Evolutionary conservation across 2,113 vertebrate species (phyloP).

Genomic region (Speoplatyrhinus poulsoni): DNA sequence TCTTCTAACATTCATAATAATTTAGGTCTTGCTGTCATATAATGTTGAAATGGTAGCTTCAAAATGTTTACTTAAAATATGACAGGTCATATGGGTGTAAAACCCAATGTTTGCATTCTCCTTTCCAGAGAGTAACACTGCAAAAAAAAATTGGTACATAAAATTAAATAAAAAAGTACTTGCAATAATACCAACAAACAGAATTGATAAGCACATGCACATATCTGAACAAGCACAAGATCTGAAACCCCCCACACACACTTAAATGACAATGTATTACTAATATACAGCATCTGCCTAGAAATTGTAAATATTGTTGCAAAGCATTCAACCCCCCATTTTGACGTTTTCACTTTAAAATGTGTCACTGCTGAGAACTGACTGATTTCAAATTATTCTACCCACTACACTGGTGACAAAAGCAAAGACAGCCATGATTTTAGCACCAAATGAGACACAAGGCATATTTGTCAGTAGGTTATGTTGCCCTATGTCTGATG

Average conservation of each 20-base stretch:
- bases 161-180: too few relatives aligned
- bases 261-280: not conserved
- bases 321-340: not conserved
- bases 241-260: not conserved
- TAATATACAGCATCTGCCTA: not conserved
- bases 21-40: not conserved
- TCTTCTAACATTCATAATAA: constrained; percentile 14
- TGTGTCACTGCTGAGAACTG: not conserved
- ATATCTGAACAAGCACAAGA: not conserved
- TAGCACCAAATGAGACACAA: constrained; percentile 1
- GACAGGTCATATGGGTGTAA: not conserved
- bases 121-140: not conserved
- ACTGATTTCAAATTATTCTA: constrained; percentile 2
- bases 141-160: not conserved
- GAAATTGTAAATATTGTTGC: not conserved
- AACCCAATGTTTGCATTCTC: not conserved
- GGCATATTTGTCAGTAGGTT: not conserved
- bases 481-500: not conserved
- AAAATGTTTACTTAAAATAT: constrained; percentile 4
- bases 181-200: too few relatives aligned
- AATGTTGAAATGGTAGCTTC: not conserved
- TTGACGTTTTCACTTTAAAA: not conserved
- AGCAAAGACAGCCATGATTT: not conserved
- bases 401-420: not conserved
- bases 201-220: too few relatives aligned